phyloP scores from a whole-genome alignment of 2,888 invertebrate species.

The Asteroscopus sphinx region DNA sequence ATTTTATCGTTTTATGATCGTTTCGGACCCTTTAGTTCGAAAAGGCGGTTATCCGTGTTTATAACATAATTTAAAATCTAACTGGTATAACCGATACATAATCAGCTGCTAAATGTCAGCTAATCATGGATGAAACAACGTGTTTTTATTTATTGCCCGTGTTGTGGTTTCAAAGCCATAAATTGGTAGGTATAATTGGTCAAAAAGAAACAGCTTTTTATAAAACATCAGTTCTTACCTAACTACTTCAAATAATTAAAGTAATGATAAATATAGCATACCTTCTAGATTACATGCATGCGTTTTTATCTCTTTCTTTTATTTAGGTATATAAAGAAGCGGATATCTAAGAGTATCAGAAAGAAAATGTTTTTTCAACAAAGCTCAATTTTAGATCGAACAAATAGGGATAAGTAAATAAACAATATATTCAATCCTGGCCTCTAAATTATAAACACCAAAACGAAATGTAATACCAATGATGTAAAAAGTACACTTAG shows the following conservation, averaged over 20 bases:
- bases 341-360: neutral
- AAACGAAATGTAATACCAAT: too few species aligned
- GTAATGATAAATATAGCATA: too few species aligned
- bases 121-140: conserved; percentile 62
- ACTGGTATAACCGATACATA: conserved; percentile 69
- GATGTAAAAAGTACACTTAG: too few species aligned
- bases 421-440: too few species aligned
- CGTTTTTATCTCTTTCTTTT: too few species aligned
- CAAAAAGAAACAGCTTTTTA: conserved; percentile 8
- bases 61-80: conserved; percentile 73
- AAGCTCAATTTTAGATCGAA: neutral
- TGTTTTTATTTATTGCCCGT: conserved; percentile 58
- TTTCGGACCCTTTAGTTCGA: conserved; percentile 74
- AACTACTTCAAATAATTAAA: neutral
- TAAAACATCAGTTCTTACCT: too few species aligned
- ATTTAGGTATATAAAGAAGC: neutral
- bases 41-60: conserved; percentile 71
- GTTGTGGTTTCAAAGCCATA: conserved; percentile 54
- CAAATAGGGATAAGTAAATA: too few species aligned
- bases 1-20: conserved; percentile 84
- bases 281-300: neutral
- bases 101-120: conserved; percentile 75
- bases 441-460: too few species aligned
- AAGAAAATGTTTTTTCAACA: neutral
- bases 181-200: conserved; percentile 38